A percentile compares a stretch with the other conserved stretches of the same genome.
Conservation (phyloP, 2,113 vertebrate genomes). For the Tamias sibiricus region DNA sequence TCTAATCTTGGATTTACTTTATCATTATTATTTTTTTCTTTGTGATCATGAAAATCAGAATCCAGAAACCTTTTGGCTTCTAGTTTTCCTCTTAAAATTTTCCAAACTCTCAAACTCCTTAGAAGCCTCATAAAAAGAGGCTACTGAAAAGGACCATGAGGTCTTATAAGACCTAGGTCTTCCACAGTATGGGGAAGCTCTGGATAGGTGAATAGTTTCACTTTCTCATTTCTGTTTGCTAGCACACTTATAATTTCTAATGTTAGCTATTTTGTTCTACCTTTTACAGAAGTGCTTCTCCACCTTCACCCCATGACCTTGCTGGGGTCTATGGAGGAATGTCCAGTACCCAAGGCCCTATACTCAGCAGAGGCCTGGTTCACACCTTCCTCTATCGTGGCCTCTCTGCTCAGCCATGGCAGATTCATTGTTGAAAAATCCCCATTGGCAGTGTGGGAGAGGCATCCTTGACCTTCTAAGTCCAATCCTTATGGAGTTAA, state of each 20-base stretch:
- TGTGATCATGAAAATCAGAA: not conserved
- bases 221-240: not conserved
- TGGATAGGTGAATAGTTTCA: not conserved
- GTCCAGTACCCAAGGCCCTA: not conserved
- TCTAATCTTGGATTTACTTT: not conserved
- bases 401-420: not conserved
- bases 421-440: not conserved
- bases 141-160: not conserved
- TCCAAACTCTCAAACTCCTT: not conserved
- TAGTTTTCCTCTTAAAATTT: not conserved
- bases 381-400: not conserved
- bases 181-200: not conserved
- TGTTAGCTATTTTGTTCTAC: not conserved
- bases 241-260: not conserved
- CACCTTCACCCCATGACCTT: fast-evolving
- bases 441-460: not conserved
- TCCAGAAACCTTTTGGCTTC: not conserved
- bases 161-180: too few relatives aligned
- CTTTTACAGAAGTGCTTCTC: not conserved
- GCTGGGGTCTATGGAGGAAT: not conserved
- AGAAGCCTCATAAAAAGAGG: not conserved
- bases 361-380: not conserved
- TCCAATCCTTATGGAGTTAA: not conserved
- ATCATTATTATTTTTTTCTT: not conserved
- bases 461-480: not conserved